phyloP scores from a whole-genome alignment of 2,888 invertebrate species.

The Pristionchus maxplancki region DNA sequence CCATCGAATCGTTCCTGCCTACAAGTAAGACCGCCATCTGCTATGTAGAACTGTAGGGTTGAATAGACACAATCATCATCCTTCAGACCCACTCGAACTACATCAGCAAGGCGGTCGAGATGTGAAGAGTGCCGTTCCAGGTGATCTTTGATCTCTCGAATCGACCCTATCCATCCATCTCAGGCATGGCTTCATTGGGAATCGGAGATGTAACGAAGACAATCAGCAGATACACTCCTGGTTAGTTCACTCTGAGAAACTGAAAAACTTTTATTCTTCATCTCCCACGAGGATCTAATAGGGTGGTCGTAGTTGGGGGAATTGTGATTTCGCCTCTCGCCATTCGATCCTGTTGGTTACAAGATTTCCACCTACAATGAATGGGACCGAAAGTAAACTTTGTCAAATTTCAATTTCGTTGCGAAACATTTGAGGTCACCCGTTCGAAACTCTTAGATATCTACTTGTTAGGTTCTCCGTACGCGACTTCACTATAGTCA shows the following conservation, averaged over 20 bases:
- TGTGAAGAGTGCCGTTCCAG: conserved; percentile 28
- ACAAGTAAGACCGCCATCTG: neutral
- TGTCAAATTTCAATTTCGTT: too few species aligned
- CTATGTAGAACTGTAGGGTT: neutral
- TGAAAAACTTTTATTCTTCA: neutral
- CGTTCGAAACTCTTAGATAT: too few species aligned
- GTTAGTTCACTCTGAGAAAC: neutral
- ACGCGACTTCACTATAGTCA: too few species aligned
- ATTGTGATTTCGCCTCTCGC: neutral
- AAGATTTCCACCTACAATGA: too few species aligned
- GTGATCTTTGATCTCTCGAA: neutral
- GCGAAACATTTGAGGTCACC: too few species aligned
- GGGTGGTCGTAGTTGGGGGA: conserved; percentile 4
- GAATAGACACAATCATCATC: neutral
- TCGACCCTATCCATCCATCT: neutral
- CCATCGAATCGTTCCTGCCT: neutral
- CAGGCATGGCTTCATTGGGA: conserved; percentile 46
- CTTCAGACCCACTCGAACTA: conserved; percentile 2
- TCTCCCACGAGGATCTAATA: neutral
- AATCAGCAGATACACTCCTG: conserved; percentile 17
- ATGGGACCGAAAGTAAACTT: too few species aligned
- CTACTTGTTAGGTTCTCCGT: too few species aligned
- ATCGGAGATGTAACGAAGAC: conserved; percentile 45
- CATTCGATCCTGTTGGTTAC: neutral
- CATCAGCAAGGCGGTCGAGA: conserved; percentile 9